Evolutionary conservation across 2,113 vertebrate species (phyloP).

Genomic region (Fukomys damarensis): DNA sequence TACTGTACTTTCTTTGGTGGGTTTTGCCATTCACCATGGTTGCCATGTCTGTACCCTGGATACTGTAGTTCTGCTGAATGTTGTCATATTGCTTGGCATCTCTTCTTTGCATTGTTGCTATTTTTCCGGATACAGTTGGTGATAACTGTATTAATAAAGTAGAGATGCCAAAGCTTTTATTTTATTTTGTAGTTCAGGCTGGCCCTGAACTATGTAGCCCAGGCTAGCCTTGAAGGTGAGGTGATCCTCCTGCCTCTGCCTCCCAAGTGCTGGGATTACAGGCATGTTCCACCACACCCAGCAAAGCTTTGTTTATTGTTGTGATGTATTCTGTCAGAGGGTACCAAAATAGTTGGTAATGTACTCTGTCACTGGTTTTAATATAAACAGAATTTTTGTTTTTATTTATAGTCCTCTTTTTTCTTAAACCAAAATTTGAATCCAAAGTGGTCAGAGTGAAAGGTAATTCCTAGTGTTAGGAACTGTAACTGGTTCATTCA

Average conservation of each 20-base stretch:
- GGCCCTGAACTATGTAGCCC: too few relatives aligned
- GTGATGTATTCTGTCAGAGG: background rate
- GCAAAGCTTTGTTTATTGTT: background rate
- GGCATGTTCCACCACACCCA: too few relatives aligned
- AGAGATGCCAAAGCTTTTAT: background rate
- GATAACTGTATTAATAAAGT: background rate
- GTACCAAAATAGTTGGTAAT: background rate
- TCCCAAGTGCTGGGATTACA: too few relatives aligned
- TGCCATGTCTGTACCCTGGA: background rate
- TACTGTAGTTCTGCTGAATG: background rate
- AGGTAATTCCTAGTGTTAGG: background rate
- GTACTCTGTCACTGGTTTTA: background rate
- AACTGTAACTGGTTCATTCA: background rate
- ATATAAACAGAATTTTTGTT: background rate
- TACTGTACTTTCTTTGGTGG: background rate
- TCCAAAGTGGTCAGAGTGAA: background rate
- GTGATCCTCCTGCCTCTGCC: too few relatives aligned
- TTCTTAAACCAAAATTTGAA: constrained; percentile 44
- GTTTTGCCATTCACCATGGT: background rate
- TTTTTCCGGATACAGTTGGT: background rate
- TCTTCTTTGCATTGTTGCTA: background rate
- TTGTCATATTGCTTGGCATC: background rate
- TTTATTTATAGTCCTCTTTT: background rate
- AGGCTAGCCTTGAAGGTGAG: too few relatives aligned
- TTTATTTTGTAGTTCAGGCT: too few relatives aligned